A percentile compares a stretch with the other conserved stretches of the same genome.
phyloP scores from a whole-genome alignment of 2,113 vertebrate genomes.

The Osmerus eperlanus region DNA sequence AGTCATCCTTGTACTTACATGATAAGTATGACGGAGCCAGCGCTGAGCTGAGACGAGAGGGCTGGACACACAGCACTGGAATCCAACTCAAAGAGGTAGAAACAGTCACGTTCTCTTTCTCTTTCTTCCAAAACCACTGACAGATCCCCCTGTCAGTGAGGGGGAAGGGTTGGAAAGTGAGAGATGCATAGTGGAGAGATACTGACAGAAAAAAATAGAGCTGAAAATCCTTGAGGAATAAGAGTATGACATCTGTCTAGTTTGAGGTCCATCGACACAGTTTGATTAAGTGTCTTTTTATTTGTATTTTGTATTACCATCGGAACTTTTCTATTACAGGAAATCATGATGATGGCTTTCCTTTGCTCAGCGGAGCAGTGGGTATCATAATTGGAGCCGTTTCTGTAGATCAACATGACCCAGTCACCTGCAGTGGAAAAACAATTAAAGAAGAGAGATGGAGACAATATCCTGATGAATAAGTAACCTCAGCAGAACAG shows the following conservation, averaged over 20 bases:
- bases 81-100: constrained; percentile 93
- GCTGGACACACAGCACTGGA: constrained; percentile 80
- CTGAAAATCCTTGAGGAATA: neutral
- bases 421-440: constrained; percentile 79
- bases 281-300: too few species aligned
- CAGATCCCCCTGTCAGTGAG: constrained; percentile 72
- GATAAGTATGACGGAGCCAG: constrained; percentile 88
- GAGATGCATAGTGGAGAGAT: neutral
- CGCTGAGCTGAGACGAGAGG: constrained; percentile 76
- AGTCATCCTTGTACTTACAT: constrained; percentile 74
- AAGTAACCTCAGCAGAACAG: too few species aligned
- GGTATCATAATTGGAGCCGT: constrained; percentile 74
- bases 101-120: constrained; percentile 75
- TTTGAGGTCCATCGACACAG: neutral
- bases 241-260: constrained; percentile 6
- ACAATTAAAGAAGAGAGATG: constrained; percentile 17
- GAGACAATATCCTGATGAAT: neutral
- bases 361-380: constrained; percentile 80
- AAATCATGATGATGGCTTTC: constrained; percentile 88
- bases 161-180: neutral
- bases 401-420: constrained; percentile 86
- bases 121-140: constrained; percentile 77
- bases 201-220: neutral
- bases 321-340: constrained; percentile 72
- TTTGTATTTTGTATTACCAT: constrained; percentile 62